Percentiles rank a stretch among this genome's conserved stretches.
Evolutionary conservation across 1,140 invertebrate genomes (phyloP).

Genomic region (Nixonia krombeini): DNA sequence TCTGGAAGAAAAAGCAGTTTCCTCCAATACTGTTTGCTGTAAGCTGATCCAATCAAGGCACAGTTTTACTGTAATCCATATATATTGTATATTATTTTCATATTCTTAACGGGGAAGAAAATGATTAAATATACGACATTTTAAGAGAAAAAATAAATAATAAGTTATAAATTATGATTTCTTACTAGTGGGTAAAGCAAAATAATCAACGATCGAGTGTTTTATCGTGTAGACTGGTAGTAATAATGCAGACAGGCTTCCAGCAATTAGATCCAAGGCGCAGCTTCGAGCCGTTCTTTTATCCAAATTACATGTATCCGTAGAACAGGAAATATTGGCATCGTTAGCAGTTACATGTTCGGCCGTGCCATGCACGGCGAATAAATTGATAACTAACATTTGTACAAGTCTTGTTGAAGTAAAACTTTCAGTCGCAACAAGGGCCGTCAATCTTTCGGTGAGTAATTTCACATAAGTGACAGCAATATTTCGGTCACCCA

Average conservation of each 20-base stretch:
- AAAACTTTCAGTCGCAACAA: slow-evolving; percentile 84
- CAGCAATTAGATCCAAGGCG: slow-evolving; percentile 78
- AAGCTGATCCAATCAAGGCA: slow-evolving; percentile 80
- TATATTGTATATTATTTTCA: slow-evolving; percentile 6
- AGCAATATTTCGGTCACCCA: slow-evolving; percentile 73
- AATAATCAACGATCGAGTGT: slow-evolving; percentile 77
- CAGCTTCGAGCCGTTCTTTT: slow-evolving; percentile 74
- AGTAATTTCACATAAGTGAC: slow-evolving; percentile 75
- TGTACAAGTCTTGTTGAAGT: slow-evolving; percentile 81
- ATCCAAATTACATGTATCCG: slow-evolving; percentile 58
- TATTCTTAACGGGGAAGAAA: too few relatives aligned
- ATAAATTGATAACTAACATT: slow-evolving; percentile 84
- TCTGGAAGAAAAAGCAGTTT: slow-evolving; percentile 76
- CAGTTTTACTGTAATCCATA: slow-evolving; percentile 77
- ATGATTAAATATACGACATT: too few relatives aligned
- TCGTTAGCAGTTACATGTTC: slow-evolving; percentile 47
- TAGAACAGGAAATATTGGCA: too few relatives aligned
- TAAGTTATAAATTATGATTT: not conserved
- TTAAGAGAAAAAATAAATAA: not conserved
- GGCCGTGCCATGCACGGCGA: slow-evolving; percentile 77
- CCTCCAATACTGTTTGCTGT: slow-evolving; percentile 74
- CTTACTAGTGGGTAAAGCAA: too few relatives aligned
- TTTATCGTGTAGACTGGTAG: slow-evolving; percentile 80
- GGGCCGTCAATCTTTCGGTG: slow-evolving; percentile 79
- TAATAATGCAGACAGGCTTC: slow-evolving; percentile 79